A percentile compares a stretch with the other conserved stretches of the same genome.
phyloP scores from a whole-genome alignment of 2,797 vertebrate genomes.

The Philypnodon macrostomus region DNA sequence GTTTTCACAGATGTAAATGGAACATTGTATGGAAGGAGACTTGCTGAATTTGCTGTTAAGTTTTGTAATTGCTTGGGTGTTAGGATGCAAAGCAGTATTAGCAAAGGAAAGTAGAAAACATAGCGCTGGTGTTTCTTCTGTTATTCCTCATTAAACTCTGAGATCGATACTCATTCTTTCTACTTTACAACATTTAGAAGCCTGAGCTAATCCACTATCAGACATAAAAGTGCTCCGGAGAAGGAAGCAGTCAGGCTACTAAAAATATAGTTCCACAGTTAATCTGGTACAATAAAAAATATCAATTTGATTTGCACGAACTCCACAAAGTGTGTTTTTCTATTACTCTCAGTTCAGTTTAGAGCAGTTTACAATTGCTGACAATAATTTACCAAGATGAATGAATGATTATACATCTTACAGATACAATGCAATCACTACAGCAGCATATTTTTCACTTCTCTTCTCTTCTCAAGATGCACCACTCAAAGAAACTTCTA shows the following conservation, averaged over 20 bases:
- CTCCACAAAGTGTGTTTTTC: no score
- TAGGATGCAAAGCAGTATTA: constrained; percentile 11
- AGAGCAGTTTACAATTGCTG: no score
- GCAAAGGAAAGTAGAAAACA: constrained; percentile 7
- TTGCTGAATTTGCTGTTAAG: background rate
- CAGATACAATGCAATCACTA: no score
- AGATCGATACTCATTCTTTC: constrained; percentile 46
- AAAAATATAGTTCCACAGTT: background rate
- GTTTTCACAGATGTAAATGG: constrained; percentile 27
- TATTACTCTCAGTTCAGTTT: background rate
- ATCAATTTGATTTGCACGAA: background rate
- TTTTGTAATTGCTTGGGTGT: constrained; percentile 5
- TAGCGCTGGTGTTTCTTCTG: constrained; percentile 9
- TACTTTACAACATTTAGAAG: constrained; percentile 47
- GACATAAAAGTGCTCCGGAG: constrained; percentile 22
- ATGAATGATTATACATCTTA: background rate
- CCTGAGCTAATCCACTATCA: constrained; percentile 44
- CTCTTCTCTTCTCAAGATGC: background rate
- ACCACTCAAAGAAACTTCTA: background rate
- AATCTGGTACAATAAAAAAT: background rate
- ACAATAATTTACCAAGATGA: background rate
- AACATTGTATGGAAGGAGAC: constrained; percentile 19
- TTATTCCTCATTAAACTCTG: constrained; percentile 48
- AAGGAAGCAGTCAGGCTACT: constrained; percentile 4
- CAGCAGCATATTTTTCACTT: no score